Conservation (phyloP, 2,888 invertebrate species). For the Orthosia incerta region DNA sequence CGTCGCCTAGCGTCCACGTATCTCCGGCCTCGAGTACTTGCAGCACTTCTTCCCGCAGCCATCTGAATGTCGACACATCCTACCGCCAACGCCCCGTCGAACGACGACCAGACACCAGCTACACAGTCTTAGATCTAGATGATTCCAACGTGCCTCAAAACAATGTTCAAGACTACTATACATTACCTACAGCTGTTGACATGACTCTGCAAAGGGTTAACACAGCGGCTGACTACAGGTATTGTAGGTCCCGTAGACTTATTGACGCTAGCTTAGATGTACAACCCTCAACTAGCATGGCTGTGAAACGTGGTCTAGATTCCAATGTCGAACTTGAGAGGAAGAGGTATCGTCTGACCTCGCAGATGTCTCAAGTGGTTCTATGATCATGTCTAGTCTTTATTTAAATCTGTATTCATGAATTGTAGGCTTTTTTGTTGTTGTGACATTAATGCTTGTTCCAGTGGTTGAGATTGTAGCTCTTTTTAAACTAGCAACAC, state of each 20-base stretch:
- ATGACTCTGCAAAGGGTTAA: slow-evolving; percentile 79
- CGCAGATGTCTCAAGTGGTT: slow-evolving; percentile 85
- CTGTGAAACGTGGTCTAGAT: slow-evolving; percentile 84
- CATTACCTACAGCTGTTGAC: slow-evolving; percentile 77
- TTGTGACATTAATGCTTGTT: slow-evolving; percentile 10
- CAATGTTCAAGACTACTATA: slow-evolving; percentile 73
- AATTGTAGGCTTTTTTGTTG: slow-evolving; percentile 35
- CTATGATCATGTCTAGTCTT: slow-evolving; percentile 82
- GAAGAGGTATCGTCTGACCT: slow-evolving; percentile 81
- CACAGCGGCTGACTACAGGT: slow-evolving; percentile 80
- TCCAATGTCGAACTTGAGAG: slow-evolving; percentile 80
- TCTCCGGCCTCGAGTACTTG: slow-evolving; percentile 79
- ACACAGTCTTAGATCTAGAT: slow-evolving; percentile 77
- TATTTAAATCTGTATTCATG: slow-evolving; percentile 68
- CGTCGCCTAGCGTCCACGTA: slow-evolving; percentile 79
- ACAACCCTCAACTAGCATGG: slow-evolving; percentile 78
- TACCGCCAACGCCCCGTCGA: slow-evolving; percentile 76
- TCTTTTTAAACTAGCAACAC: neutral
- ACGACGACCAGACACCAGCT: slow-evolving; percentile 66
- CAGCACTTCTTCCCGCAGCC: slow-evolving; percentile 75
- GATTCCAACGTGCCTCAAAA: slow-evolving; percentile 69
- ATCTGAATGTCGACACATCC: slow-evolving; percentile 68
- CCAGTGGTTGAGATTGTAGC: neutral
- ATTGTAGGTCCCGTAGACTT: slow-evolving; percentile 80
- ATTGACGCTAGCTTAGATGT: slow-evolving; percentile 82